Base-by-base conservation (phyloP, 2,888 invertebrate genomes). In the Thalpophila matura region DNA sequence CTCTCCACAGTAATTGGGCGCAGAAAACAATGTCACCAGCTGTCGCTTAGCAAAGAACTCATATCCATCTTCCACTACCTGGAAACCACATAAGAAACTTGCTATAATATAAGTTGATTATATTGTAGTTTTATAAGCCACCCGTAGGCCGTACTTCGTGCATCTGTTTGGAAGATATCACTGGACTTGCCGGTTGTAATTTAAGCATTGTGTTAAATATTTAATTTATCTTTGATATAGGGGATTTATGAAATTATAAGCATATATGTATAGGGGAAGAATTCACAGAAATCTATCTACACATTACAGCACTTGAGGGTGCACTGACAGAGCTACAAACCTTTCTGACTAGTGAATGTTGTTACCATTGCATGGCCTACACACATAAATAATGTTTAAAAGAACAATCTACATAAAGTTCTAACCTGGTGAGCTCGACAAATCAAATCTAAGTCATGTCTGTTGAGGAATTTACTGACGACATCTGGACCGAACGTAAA, bases 1-100 rank as follows among this genome's bases (percentile, higher is more conserved):
- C 92, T 99, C 99, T n/a, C 99, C 99, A 90, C 99, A 99, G 90
- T 99, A 99, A 91, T 99, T 99, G 26, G 99, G 99, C 42, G 99
- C 99, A n/a, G 99, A 99, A 94, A 99, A 99, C 56, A 99, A 94
- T 1, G 99, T 99, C 55, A 99, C 99, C 86, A 99, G 96, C 90
- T 99, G 99, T 69, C 99, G 96, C 91, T 99, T 99, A 14, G 99
- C 99, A 93, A 99, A 99, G 94, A 99, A 99, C 89, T 99, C 99
- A 89, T 99, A 99, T 1, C 99, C 99, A 94, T 99, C 99, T 94
- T 99, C 99, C 47, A 99, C 99, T 42, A 98, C 98, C 96, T 97
- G 87, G 12, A 76, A 80, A 75, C 4, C n/a, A 51, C 1, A 46
- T 12, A 26, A 33, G 6, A 31, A 24, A 27, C 43, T n/a, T 38